Evolutionary conservation across 2,888 invertebrate species (phyloP).

Genomic region (Lepidochitona cinerea): DNA sequence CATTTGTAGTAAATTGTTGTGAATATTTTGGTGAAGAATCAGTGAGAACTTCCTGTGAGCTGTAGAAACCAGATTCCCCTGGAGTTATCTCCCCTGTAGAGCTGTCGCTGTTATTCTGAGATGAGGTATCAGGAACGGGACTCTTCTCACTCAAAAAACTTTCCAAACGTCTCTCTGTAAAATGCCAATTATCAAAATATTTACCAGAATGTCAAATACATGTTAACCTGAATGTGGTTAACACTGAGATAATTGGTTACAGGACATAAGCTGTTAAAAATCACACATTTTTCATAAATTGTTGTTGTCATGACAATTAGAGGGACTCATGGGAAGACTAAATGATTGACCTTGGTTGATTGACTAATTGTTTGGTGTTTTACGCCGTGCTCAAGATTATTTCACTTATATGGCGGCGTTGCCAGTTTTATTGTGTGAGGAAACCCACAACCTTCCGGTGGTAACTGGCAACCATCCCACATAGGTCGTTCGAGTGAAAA

Average conservation of each 20-base stretch:
- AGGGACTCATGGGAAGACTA: too few relatives aligned
- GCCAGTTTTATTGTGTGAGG: too few relatives aligned
- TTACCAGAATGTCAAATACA: neutral
- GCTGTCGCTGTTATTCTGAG: neutral
- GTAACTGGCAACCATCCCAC: too few relatives aligned
- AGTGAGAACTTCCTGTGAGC: neutral
- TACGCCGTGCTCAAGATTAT: too few relatives aligned
- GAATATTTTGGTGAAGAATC: too few relatives aligned
- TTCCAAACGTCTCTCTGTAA: constrained; percentile 39
- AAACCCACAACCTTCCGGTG: too few relatives aligned
- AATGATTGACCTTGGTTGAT: too few relatives aligned
- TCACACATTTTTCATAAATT: too few relatives aligned
- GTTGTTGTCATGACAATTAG: neutral
- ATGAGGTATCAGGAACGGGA: neutral
- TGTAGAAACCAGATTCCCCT: neutral
- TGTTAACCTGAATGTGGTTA: neutral
- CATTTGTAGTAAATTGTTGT: too few relatives aligned
- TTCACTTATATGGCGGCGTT: too few relatives aligned
- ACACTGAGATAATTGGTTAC: neutral
- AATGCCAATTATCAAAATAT: neutral
- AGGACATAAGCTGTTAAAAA: neutral
- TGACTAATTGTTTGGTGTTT: too few relatives aligned
- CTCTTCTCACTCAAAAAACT: constrained; percentile 19
- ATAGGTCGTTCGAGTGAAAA: too few relatives aligned
- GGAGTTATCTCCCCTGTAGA: neutral